These are phyloP conservation scores for Henricia sp. DNA, from an alignment of 53 echinoderm and acorn worm genomes.

Conservation along the genomic window DNA sequence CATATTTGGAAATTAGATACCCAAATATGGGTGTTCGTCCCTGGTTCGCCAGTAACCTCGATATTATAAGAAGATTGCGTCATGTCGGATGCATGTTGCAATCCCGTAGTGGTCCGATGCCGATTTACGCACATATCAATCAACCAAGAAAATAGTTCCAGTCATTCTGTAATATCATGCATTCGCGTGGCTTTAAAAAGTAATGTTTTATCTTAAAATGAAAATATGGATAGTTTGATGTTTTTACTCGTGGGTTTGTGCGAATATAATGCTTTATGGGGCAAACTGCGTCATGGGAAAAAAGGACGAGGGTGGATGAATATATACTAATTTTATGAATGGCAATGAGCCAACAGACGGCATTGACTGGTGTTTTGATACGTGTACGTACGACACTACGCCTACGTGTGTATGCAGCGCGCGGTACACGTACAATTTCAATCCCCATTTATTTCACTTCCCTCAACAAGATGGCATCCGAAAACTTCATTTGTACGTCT, in stretches of 20 bases:
- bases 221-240: not conserved
- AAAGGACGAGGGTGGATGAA: constrained; percentile 15
- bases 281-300: constrained; percentile 28
- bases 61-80: constrained; percentile 67
- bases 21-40: constrained; percentile 30
- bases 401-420: not conserved
- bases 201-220: not conserved
- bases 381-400: constrained; percentile 20
- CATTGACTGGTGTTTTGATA: constrained; percentile 43
- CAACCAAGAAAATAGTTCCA: constrained; percentile 36
- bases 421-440: constrained; percentile 1
- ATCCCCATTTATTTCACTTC: not conserved
- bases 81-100: constrained; percentile 75
- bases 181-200: too few relatives aligned
- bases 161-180: not conserved
- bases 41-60: constrained; percentile 39
- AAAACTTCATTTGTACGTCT: not conserved
- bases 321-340: constrained; percentile 14
- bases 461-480: constrained; percentile 9
- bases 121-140: constrained; percentile 1
- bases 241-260: not conserved
- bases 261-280: too few relatives aligned
- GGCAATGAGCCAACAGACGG: constrained; percentile 36
- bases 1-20: constrained; percentile 11
- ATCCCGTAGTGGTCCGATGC: constrained; percentile 53